Conservation (phyloP, 2,888 invertebrate genomes). For the Drosophila fungiperda region DNA sequence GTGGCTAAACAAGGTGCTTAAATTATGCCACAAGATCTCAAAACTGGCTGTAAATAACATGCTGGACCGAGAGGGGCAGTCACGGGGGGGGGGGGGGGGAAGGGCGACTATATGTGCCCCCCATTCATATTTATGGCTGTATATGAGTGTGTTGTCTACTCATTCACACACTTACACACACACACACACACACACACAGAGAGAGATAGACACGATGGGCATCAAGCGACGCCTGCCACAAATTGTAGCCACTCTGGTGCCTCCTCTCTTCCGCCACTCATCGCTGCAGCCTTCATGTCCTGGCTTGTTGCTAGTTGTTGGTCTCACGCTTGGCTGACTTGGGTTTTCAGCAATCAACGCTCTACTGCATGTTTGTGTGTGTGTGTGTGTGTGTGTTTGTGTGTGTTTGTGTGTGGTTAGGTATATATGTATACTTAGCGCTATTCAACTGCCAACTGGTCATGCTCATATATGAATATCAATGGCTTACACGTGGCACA, state of each 20-base stretch:
- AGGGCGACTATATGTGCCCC: not conserved
- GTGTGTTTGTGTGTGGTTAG: conserved; percentile 17
- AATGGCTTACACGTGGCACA: conserved; percentile 46
- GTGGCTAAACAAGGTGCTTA: conserved; percentile 82
- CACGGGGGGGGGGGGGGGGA: not conserved
- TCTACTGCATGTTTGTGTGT: conserved; percentile 7
- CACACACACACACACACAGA: conserved; percentile 13
- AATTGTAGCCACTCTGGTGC: conserved; percentile 64
- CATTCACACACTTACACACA: not conserved
- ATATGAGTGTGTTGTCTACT: conserved; percentile 31
- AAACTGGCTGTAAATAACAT: conserved; percentile 79
- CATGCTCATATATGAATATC: conserved; percentile 66
- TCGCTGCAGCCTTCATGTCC: conserved; percentile 24
- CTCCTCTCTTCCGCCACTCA: conserved; percentile 15
- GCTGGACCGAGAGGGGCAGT: conserved; percentile 16
- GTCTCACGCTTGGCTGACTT: conserved; percentile 76
- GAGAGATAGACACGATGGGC: conserved; percentile 41
- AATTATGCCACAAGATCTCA: conserved; percentile 81
- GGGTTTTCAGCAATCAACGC: conserved; percentile 80
- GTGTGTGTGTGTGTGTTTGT: conserved; percentile 3
- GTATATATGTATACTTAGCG: conserved; percentile 67
- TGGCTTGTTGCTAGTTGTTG: conserved; percentile 75
- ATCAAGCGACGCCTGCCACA: conserved; percentile 76
- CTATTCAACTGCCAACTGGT: conserved; percentile 73
- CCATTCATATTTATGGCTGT: conserved; percentile 75